Conservation (phyloP, 1,140 invertebrate genomes). For the Teleogryllus occipitalis region DNA sequence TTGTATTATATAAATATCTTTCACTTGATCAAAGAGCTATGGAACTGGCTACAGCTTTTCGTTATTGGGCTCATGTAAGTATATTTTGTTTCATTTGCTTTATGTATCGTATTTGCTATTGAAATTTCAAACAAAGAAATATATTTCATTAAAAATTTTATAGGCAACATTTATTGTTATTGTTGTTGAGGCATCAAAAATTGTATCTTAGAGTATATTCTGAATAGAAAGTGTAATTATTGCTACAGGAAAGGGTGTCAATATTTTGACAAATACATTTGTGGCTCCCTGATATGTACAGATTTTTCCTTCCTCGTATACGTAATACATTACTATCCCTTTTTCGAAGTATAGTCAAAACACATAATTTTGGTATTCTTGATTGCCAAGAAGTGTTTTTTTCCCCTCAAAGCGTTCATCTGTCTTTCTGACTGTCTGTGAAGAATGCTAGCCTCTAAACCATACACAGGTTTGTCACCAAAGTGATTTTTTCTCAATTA, state of each 20-base stretch:
- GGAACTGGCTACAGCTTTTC: conserved; percentile 1
- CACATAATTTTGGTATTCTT: too few relatives aligned
- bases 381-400: too few relatives aligned
- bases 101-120: neutral
- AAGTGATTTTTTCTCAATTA: too few relatives aligned
- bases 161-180: neutral
- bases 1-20: neutral
- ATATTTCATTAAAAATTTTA: neutral
- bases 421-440: too few relatives aligned
- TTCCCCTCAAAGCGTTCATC: too few relatives aligned
- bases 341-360: too few relatives aligned
- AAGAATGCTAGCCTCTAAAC: too few relatives aligned
- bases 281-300: too few relatives aligned
- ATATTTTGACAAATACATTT: neutral
- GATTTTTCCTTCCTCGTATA: too few relatives aligned
- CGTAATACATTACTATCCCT: too few relatives aligned
- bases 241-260: neutral
- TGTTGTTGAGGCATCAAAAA: neutral
- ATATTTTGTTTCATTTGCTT: neutral
- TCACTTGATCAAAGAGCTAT: neutral
- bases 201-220: neutral
- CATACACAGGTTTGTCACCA: too few relatives aligned
- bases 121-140: neutral
- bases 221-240: neutral
- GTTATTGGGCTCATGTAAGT: conserved; percentile 11